Base-by-base conservation (phyloP, 2,888 invertebrate genomes). In the Pilophorus perplexus region DNA sequence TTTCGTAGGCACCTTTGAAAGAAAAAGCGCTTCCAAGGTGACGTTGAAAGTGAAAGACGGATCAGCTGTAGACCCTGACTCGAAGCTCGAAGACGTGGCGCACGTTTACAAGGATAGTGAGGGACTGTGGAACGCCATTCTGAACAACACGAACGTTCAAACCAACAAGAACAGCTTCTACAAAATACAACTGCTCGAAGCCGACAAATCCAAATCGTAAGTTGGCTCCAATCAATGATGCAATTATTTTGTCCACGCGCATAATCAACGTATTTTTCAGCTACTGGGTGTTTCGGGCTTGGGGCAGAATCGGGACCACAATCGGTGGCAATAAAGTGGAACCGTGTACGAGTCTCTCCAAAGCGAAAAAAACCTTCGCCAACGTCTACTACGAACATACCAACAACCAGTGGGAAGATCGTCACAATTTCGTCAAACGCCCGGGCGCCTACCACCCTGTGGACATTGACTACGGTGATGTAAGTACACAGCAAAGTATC, bases 221-320 rank as follows among this genome's bases (percentile, higher is more conserved):
- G 42, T 6, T 42, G 6, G 10, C 6, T 12, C 37, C 37, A 37
- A 37, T 2, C 14, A 37, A n/a, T 37, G 37, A 3, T 4, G 12
- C 14, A n/a, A 37, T 37, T 10, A 33, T 33, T 33, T 33, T 10
- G 6, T 10, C 33, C 33, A 14, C 38, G 14, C 3, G 3, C 6
- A 38, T 6, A 20, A 40, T 40, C 5, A 18, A 16, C 22, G 12
- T 50, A 8, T 60, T 14, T 64, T 44, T 55, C 60, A 85, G 85
- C 69, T 89, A 81, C 77, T 91, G 87, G 85, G 75, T 96, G 23
- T 96, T 92, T 79, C 85, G 94, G 14, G 83, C 93, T 0, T 99
- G 98, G 98, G 99, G 99, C 10, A 84, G 98, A 67, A 94, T 97
- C 72, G 97, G 98, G 3, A 99, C 98, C 0, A 89, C 87, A 0